Percentiles rank a stretch among this genome's conserved stretches.
Evolutionary conservation across 2,797 vertebrate genomes (phyloP).

Genomic region (Rhynchotus rufescens): DNA sequence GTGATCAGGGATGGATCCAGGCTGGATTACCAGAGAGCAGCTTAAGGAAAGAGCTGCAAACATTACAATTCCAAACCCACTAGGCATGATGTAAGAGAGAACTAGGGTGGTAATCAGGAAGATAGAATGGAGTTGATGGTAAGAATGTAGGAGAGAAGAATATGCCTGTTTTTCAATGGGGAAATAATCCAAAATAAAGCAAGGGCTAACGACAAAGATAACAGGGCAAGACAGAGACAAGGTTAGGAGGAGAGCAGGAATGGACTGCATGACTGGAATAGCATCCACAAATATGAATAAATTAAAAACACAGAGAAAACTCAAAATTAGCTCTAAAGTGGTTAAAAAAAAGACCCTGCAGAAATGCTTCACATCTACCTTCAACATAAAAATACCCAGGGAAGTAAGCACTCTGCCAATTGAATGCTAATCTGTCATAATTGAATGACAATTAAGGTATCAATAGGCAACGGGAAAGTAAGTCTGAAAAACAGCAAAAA

Average conservation of each 20-base stretch:
- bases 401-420: neutral
- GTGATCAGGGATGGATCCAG: neutral
- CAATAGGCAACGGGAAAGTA: conserved; percentile 13
- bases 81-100: neutral
- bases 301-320: neutral
- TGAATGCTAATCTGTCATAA: neutral
- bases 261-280: neutral
- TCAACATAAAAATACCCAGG: conserved; percentile 19
- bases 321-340: neutral
- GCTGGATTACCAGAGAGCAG: neutral
- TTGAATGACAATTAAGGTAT: conserved; percentile 22
- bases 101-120: neutral
- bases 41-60: neutral
- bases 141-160: neutral
- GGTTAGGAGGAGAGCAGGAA: neutral
- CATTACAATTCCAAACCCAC: neutral
- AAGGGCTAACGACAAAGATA: neutral
- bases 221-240: neutral
- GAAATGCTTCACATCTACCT: neutral
- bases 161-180: neutral
- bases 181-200: conserved; percentile 5
- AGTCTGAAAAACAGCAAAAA: neutral
- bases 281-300: neutral
- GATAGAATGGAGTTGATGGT: neutral
- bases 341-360: neutral